Base-by-base conservation (phyloP, 1,140 invertebrate species). In the Mylabris phalerata region DNA sequence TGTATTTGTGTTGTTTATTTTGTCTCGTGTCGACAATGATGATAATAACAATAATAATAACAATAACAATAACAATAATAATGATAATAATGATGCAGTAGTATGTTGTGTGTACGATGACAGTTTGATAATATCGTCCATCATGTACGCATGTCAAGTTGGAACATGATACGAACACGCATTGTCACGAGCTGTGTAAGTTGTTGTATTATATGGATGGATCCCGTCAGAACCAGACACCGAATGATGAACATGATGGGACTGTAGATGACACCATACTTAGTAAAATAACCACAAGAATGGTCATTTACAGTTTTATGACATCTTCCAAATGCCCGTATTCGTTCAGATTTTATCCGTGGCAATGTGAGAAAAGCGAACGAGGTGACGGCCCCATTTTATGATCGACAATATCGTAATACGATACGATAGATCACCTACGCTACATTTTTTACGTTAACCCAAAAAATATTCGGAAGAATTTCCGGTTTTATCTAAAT, bases 221-320 rank as follows among this genome's bases (percentile, higher is more conserved):
- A 57, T 50, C 26, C 59, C 55, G 59, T 63, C 59, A 59, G 50
- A 57, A 49, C 62, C 57, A 66, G 61, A 63, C 64, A 61, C 64
- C 51, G 56, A 66, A 66, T 61, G 64, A 66, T 61, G 55, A 54
- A 61, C 61, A 60, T 58, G 59, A 64, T 64, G 61, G 65, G 60
- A 54, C 62, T 64, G 62, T 54, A 55, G 62, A 66, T 68, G 63
- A 66, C 62, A 65, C 60, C 67, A 58, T 68, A 65, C 67, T 69
- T 69, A 69, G 65, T 67, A 66, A 69, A 69, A 69, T 69, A 69
- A 69, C 67, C 67, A 63, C 65, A 65, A 19, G 62, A 69, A 69
- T 55, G 63, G 63, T 65, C 65, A 67, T 67, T 67, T 67, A 67
- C 66, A 65, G 59, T 67, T 67, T 67, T 67, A 67, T 65, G 61